A percentile compares a stretch with the other conserved stretches of the same genome.
phyloP scores from a whole-genome alignment of 2,797 vertebrate species.

The Chanos chanos region DNA sequence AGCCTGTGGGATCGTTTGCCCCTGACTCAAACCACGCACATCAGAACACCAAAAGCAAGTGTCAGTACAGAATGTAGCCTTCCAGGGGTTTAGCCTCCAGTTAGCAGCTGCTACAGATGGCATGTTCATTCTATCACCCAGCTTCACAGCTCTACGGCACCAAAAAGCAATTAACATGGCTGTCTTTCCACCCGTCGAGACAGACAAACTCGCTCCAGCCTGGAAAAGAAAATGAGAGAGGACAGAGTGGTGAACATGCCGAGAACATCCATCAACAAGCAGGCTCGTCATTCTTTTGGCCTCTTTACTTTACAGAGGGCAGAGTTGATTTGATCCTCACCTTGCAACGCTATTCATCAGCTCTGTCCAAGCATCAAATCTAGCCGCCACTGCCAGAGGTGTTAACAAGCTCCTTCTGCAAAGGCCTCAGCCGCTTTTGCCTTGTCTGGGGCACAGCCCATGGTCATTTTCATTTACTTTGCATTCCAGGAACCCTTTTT shows the following conservation, averaged over 20 bases:
- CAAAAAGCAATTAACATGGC: constrained; percentile 55
- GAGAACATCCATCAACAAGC: constrained; percentile 52
- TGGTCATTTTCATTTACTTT: too few species aligned
- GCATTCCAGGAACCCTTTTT: too few species aligned
- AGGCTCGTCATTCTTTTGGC: constrained; percentile 34
- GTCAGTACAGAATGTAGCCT: constrained; percentile 62
- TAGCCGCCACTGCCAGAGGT: constrained; percentile 23
- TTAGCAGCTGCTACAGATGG: constrained; percentile 68
- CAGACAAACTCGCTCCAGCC: constrained; percentile 42
- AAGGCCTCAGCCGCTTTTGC: constrained; percentile 38
- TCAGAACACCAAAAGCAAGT: constrained; percentile 56
- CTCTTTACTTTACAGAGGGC: constrained; percentile 12
- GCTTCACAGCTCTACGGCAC: constrained; percentile 44
- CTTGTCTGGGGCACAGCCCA: too few species aligned
- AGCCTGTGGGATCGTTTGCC: constrained; percentile 57
- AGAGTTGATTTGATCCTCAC: constrained; percentile 45
- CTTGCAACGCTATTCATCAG: constrained; percentile 24
- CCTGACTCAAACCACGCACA: constrained; percentile 48
- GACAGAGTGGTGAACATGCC: too few species aligned
- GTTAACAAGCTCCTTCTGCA: constrained; percentile 40
- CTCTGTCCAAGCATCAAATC: not conserved
- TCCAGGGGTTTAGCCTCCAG: constrained; percentile 61
- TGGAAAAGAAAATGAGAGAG: constrained; percentile 56
- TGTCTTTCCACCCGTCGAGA: constrained; percentile 4
- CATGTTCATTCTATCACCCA: constrained; percentile 61